These are phyloP conservation scores for Mobula birostris DNA, from an alignment of 2,113 vertebrate genomes.

Conservation along the genomic window DNA sequence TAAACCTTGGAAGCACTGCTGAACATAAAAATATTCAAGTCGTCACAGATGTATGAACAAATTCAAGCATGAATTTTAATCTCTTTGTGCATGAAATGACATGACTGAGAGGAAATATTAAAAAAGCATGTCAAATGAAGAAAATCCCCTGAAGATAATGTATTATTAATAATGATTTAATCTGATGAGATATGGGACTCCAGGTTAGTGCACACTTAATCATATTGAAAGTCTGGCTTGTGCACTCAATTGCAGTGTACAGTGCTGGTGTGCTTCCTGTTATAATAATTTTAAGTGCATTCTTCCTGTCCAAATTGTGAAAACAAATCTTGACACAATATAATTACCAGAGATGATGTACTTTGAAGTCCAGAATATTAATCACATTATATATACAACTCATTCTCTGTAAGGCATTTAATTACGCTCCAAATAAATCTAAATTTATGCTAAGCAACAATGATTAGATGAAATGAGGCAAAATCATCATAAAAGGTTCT, in stretches of 20 bases:
- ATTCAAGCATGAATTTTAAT: background rate
- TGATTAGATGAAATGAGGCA: background rate
- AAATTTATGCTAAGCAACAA: background rate
- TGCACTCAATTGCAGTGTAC: background rate
- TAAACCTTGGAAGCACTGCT: background rate
- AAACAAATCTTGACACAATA: background rate
- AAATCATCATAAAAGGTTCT: background rate
- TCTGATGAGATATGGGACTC: background rate
- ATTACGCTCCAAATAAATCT: background rate
- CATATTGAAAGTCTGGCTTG: background rate
- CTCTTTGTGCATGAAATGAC: background rate
- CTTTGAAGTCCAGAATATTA: background rate
- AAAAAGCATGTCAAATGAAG: background rate
- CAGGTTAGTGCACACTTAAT: background rate
- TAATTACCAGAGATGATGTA: background rate
- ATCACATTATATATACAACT: background rate
- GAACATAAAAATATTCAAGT: slow-evolving; percentile 13
- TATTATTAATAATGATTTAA: background rate
- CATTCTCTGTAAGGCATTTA: background rate
- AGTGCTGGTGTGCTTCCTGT: background rate
- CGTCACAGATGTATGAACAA: slow-evolving; percentile 8
- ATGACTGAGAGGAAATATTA: background rate
- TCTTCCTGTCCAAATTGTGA: background rate
- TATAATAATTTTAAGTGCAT: too few species aligned
- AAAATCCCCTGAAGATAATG: background rate